Evolutionary conservation across 2,797 vertebrate species (phyloP).

Genomic region (Artibeus jamaicensis): DNA sequence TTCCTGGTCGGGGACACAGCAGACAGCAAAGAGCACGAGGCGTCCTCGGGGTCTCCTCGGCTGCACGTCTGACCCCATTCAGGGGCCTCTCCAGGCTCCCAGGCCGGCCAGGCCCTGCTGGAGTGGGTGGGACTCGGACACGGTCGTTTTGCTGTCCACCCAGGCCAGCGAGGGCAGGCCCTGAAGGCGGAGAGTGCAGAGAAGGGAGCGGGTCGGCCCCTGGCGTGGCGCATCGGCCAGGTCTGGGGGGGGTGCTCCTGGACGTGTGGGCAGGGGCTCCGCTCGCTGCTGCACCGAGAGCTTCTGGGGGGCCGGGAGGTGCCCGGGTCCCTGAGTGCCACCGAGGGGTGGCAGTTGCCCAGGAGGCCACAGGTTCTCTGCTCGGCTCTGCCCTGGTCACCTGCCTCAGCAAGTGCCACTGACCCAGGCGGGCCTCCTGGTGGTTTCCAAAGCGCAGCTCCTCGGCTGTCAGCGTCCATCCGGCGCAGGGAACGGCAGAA

Average conservation of each 20-base stretch:
- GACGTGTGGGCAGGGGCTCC: background rate
- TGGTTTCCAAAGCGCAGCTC: rapidly evolving
- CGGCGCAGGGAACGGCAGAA: background rate
- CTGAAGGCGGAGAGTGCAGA: background rate
- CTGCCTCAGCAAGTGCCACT: no score
- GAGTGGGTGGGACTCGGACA: background rate
- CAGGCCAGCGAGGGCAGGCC: no score
- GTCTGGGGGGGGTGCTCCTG: no score
- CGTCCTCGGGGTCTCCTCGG: background rate
- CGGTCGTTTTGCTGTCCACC: background rate
- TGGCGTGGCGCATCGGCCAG: rapidly evolving
- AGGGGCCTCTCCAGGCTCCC: background rate
- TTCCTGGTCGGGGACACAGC: background rate
- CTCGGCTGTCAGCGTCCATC: background rate
- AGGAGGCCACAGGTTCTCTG: background rate
- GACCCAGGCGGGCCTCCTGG: no score
- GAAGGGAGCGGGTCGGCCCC: no score
- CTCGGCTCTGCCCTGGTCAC: background rate
- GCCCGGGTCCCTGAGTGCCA: background rate
- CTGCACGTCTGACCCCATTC: background rate
- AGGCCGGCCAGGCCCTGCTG: background rate
- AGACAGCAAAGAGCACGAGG: no score
- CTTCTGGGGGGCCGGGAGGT: rapidly evolving
- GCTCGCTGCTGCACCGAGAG: background rate
- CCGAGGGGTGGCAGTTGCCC: background rate